phyloP scores from a whole-genome alignment of 2,797 vertebrate genomes.

The Cuniculus paca region DNA sequence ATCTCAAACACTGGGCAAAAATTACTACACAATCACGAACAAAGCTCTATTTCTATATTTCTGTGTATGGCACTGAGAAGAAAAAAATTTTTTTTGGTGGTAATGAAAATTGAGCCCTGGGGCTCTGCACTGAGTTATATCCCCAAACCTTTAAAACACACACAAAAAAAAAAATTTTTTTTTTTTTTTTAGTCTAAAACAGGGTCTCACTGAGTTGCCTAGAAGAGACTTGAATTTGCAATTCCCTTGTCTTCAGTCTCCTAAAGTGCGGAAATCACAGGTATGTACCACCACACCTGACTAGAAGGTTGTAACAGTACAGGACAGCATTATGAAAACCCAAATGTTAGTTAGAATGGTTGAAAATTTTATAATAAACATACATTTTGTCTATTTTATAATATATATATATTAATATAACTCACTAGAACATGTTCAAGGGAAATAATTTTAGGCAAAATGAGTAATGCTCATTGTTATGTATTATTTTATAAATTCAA shows the following conservation, averaged over 20 bases:
- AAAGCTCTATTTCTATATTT: neutral
- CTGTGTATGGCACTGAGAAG: neutral
- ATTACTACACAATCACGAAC: slow-evolving; percentile 29
- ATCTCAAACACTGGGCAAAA: slow-evolving; percentile 8
- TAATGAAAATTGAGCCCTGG: neutral
- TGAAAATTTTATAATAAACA: slow-evolving; percentile 6
- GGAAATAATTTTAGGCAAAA: neutral
- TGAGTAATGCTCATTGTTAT: slow-evolving; percentile 5
- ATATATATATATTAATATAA: neutral
- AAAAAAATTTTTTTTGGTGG: neutral
- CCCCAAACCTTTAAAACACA: neutral
- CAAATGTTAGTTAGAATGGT: neutral
- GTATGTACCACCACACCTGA: neutral
- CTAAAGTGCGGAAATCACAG: neutral
- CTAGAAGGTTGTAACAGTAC: neutral
- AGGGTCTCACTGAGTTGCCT: neutral
- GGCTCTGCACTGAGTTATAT: neutral
- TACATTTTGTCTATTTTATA: neutral
- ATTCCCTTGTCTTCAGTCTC: neutral
- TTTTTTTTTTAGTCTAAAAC: neutral
- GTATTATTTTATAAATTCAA: slow-evolving; percentile 45
- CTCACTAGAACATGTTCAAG: slow-evolving; percentile 52
- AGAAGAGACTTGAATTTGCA: neutral
- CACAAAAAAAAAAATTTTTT: too few species aligned
- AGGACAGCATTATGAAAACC: neutral